These are phyloP conservation scores for Teleogryllus oceanicus DNA, from an alignment of 2,888 invertebrate species.

Conservation along the genomic window DNA sequence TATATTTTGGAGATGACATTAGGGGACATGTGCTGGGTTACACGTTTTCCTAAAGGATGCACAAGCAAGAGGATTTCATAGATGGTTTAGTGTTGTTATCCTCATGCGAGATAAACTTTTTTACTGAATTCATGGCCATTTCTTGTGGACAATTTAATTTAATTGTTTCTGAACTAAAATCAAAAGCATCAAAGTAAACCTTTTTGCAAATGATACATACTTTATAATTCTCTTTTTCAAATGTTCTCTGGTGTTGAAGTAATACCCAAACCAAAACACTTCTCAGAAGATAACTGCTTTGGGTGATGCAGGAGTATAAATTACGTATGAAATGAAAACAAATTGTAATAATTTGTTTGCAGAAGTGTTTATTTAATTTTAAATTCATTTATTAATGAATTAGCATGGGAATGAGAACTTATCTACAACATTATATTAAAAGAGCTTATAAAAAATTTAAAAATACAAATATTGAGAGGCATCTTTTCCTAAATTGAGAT, in stretches of 20 bases:
- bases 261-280: no score
- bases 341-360: no score
- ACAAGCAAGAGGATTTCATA: conserved; percentile 81
- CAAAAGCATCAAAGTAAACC: conserved; percentile 59
- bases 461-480: no score
- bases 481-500: no score
- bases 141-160: conserved; percentile 66
- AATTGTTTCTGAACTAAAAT: conserved; percentile 68
- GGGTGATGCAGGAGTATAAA: no score
- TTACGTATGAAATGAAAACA: no score
- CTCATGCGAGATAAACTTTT: conserved; percentile 83
- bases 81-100: conserved; percentile 83
- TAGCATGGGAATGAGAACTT: no score
- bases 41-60: conserved; percentile 85
- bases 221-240: neutral
- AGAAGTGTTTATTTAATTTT: no score
- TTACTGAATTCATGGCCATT: conserved; percentile 63
- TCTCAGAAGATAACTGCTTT: no score
- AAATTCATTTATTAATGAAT: no score
- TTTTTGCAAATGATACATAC: neutral
- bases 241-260: neutral
- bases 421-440: no score
- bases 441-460: no score
- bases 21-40: conserved; percentile 83
- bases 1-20: conserved; percentile 86